A percentile compares a stretch with the other conserved stretches of the same genome.
Evolutionary conservation across 1,140 invertebrate genomes (phyloP).

Genomic region (Heliothis subflexa): DNA sequence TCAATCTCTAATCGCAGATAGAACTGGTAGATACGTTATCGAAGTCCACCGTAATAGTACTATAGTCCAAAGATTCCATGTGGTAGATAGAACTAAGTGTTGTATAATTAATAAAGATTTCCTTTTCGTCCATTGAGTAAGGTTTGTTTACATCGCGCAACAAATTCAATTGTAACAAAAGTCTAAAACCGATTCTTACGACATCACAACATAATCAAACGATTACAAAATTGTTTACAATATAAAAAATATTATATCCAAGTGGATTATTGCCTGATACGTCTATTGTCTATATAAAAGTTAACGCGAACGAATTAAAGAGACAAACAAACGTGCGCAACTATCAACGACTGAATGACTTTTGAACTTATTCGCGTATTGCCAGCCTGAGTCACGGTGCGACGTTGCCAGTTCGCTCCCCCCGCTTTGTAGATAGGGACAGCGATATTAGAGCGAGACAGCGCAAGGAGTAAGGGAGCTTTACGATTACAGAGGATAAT

Average conservation of each 20-base stretch:
- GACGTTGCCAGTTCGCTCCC: conserved; percentile 61
- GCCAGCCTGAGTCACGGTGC: conserved; percentile 46
- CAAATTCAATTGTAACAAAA: not conserved
- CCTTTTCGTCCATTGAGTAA: no score
- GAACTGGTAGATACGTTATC: no score
- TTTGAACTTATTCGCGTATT: conserved; percentile 38
- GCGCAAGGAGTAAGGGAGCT: conserved; percentile 36
- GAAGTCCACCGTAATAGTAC: no score
- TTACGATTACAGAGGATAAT: conserved; percentile 17
- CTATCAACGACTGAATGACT: conserved; percentile 1
- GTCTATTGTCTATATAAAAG: conserved; percentile 39
- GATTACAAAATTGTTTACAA: conserved; percentile 30
- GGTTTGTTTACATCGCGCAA: not conserved
- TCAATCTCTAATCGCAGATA: no score
- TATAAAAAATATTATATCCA: conserved; percentile 19
- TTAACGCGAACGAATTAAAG: conserved; percentile 9
- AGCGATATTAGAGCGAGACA: conserved; percentile 41
- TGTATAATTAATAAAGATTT: no score
- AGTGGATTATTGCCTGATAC: conserved; percentile 33
- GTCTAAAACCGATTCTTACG: not conserved
- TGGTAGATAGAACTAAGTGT: no score
- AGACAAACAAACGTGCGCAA: not conserved
- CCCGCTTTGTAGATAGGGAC: conserved; percentile 53
- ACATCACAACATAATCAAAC: not conserved
- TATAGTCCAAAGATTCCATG: no score